These are phyloP conservation scores for Okamejei kenojei DNA, from an alignment of 2,797 vertebrate species.

Conservation along the genomic window DNA sequence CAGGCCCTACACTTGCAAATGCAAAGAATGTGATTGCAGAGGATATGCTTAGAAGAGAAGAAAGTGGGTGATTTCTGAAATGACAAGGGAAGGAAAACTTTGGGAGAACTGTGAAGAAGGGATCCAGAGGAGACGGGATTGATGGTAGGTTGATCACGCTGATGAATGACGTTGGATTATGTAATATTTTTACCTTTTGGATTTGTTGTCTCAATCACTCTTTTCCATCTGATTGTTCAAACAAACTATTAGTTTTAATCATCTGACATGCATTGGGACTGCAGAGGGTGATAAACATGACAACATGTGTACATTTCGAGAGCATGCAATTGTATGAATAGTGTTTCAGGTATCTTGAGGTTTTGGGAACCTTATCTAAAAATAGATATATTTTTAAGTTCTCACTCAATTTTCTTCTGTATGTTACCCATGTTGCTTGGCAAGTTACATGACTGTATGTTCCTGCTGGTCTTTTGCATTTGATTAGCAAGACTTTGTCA, in stretches of 20 bases:
- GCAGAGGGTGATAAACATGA: too few species aligned
- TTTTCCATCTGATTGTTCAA: background rate
- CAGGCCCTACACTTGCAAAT: too few species aligned
- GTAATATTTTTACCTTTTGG: background rate
- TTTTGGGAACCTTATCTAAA: background rate
- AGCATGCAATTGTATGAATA: background rate
- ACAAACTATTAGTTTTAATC: background rate
- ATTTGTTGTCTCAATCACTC: background rate
- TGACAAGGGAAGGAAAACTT: too few species aligned
- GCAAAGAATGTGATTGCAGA: too few species aligned
- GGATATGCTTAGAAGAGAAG: too few species aligned
- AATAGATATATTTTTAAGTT: too few species aligned
- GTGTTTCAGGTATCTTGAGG: too few species aligned
- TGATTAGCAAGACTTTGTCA: background rate
- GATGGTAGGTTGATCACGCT: too few species aligned
- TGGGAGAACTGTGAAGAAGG: too few species aligned
- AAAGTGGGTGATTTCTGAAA: too few species aligned
- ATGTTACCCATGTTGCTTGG: background rate
- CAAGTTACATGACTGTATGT: background rate
- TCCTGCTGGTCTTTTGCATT: background rate
- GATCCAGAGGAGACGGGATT: too few species aligned
- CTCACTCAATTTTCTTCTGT: background rate
- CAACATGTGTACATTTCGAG: background rate
- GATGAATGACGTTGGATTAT: too few species aligned
- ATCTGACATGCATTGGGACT: background rate